Evolutionary conservation across 2,797 vertebrate species (phyloP).

Genomic region (Falco rusticolus): DNA sequence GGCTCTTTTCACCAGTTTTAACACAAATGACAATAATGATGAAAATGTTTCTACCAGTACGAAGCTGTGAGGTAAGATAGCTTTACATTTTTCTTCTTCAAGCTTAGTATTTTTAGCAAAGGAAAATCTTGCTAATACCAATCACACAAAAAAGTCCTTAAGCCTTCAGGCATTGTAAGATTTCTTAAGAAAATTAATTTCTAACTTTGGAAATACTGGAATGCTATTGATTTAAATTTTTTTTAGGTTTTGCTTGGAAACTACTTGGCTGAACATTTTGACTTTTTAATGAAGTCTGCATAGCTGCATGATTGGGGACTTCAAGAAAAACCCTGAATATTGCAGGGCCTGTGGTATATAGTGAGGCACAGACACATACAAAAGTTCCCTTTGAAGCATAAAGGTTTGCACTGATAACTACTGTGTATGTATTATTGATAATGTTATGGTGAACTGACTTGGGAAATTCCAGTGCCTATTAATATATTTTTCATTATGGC

Average conservation of each 20-base stretch:
- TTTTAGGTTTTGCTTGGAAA: neutral
- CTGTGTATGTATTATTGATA: neutral
- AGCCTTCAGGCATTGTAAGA: neutral
- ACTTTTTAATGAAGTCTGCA: neutral
- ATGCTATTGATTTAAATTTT: too few relatives aligned
- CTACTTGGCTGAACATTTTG: neutral
- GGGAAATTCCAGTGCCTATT: neutral
- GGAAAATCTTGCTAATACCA: too few relatives aligned
- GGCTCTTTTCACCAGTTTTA: neutral
- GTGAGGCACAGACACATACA: neutral
- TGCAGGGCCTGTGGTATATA: neutral
- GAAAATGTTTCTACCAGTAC: neutral
- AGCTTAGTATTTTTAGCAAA: neutral
- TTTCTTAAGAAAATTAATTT: neutral
- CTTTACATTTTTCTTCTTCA: neutral
- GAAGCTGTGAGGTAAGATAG: neutral
- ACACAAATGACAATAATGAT: neutral
- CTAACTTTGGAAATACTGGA: neutral
- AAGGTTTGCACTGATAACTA: neutral
- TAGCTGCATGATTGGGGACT: neutral
- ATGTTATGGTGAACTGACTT: neutral
- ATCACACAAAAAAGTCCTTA: neutral
- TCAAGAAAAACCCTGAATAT: neutral
- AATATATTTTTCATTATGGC: neutral
- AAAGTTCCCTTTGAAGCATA: neutral